Evolutionary conservation across 2,797 vertebrate genomes (phyloP).

Genomic region (Chanos chanos): DNA sequence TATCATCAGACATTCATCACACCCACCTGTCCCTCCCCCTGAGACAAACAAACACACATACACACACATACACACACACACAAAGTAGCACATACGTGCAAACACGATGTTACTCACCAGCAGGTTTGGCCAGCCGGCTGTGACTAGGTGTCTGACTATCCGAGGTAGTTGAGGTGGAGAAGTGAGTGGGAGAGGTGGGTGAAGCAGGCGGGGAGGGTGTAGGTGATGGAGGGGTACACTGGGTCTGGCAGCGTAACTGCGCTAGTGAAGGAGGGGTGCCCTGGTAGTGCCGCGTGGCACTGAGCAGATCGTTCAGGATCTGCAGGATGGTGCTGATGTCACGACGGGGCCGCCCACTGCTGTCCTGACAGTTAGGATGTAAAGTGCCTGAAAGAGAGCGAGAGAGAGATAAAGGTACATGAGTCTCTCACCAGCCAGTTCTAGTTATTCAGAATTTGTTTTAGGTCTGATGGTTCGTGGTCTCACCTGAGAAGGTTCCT

Average conservation of each 20-base stretch:
- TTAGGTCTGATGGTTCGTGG: neutral
- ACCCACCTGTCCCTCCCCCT: neutral
- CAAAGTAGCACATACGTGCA: neutral
- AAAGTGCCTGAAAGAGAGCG: constrained; percentile 75
- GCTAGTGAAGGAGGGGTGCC: constrained; percentile 75
- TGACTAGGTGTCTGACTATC: constrained; percentile 65
- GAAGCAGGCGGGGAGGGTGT: constrained; percentile 38
- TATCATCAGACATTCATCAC: neutral
- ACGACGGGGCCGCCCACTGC: constrained; percentile 73
- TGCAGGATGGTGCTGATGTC: constrained; percentile 90
- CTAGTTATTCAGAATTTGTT: neutral
- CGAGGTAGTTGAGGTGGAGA: constrained; percentile 51
- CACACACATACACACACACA: neutral
- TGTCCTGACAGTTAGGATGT: constrained; percentile 81
- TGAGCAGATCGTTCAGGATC: constrained; percentile 91
- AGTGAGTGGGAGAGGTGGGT: constrained; percentile 34
- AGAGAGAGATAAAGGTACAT: neutral
- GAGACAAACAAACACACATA: neutral
- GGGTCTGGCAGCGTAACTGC: constrained; percentile 75
- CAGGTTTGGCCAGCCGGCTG: constrained; percentile 67
- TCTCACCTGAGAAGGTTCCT: constrained; percentile 90
- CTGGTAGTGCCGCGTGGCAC: constrained; percentile 85
- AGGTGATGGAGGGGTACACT: constrained; percentile 59
- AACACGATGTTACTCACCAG: constrained; percentile 60
- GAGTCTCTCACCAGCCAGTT: neutral